Base-by-base conservation (phyloP, 2,888 invertebrate genomes). In the Orgyia antiqua region DNA sequence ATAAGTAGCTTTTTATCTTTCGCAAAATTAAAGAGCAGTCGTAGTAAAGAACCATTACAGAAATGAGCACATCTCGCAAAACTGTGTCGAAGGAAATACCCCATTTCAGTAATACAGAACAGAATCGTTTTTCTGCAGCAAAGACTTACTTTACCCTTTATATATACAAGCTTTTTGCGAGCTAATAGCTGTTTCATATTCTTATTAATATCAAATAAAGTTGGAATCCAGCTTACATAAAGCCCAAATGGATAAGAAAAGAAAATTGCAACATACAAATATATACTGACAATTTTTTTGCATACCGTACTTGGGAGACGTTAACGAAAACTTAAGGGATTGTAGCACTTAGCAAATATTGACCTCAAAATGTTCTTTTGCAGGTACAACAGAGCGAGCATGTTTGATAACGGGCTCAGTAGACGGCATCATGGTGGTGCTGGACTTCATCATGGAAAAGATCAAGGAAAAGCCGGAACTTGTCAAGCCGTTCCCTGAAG, bases 401-500 rank as follows among this genome's bases (percentile, higher is more conserved):
- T 97, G 97, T 71, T 89, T 97, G 51, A 95, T 97, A 74, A 96
- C 96, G 20, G 97, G 97, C 42, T 94, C 92, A 39, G 91, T 95
- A 37, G 96, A 96, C 31, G 94, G 96, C 58, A 96, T 97, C 65
- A 92, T 97, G 92, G 90, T 93, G 53, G 96, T 96, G 47, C 88
- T 97, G 83, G 94, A 94, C 69, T 96, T 97, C 76, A 96, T 98
- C 60, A 95, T 95, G 93, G 96, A 97, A 64, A 97, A 97, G 88
- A 97, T 97, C 53, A 92, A 94, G 60, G 97, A 97, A 76, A 97
- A 97, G 70, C 96, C 97, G 29, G 97, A 97, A 72, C 89, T 95
- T 51, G 91, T 92, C 36, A 94, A 94, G 67, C 92, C 93, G 21
- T 91, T 93, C 79, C 91, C 94, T 13, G 93, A 94, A 50, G 94